A percentile compares a stretch with the other conserved stretches of the same genome.
Conservation (phyloP, 2,888 invertebrate genomes). For the Gnatocerus cornutus region DNA sequence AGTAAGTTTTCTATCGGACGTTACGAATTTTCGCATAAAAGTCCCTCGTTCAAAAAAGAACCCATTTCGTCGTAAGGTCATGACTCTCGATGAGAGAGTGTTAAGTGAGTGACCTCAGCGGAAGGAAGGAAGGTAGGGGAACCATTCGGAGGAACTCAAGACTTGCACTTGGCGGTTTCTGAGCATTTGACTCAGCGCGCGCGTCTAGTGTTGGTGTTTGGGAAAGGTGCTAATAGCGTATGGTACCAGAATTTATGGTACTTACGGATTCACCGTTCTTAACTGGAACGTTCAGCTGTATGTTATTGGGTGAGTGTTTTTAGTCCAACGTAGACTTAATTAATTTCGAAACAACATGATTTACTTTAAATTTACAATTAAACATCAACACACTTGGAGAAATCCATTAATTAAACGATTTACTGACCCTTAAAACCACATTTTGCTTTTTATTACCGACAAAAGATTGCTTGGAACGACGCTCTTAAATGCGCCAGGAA, state of each 20-base stretch:
- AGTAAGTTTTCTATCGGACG: conserved; percentile 26
- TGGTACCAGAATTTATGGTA: conserved; percentile 40
- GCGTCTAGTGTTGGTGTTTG: conserved; percentile 56
- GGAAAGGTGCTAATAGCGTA: conserved; percentile 49
- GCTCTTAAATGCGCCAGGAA: not conserved
- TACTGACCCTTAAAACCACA: conserved; percentile 22
- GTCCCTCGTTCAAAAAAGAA: conserved; percentile 13
- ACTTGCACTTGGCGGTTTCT: conserved; percentile 48
- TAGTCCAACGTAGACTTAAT: conserved; percentile 9
- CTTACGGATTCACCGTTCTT: conserved; percentile 43
- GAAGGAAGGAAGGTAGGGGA: conserved; percentile 67
- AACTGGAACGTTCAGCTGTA: conserved; percentile 30
- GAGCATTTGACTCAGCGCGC: conserved; percentile 59
- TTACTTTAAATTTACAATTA: conserved; percentile 4
- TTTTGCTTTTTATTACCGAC: conserved; percentile 25
- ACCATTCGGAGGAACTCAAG: conserved; percentile 46
- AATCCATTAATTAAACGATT: conserved; percentile 24
- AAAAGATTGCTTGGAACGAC: conserved; percentile 4
- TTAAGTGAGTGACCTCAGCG: conserved; percentile 67
- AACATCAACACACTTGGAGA: conserved; percentile 5
- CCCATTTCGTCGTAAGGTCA: conserved; percentile 59
- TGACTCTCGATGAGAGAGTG: conserved; percentile 59
- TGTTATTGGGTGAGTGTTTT: conserved; percentile 47
- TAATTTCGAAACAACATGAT: no score
- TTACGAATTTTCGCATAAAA: conserved; percentile 29